Percentiles rank a stretch among this genome's conserved stretches.
These are phyloP conservation scores for Drosophila navojoa DNA, from an alignment of 1,140 invertebrate species.

Conservation along the genomic window DNA sequence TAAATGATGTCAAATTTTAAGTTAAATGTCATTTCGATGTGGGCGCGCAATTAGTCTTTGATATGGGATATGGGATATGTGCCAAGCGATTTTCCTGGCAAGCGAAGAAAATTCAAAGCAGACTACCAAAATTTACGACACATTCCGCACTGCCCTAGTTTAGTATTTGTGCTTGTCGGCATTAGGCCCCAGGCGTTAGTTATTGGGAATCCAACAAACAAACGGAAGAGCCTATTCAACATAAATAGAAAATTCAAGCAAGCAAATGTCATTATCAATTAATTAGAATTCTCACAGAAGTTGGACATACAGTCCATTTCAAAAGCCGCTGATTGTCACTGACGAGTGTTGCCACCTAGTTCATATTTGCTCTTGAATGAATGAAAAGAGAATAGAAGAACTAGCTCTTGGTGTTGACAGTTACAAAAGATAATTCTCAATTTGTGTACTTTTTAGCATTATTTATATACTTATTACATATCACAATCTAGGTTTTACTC, in stretches of 20 bases:
- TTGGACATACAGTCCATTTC: neutral
- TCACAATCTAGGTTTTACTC: neutral
- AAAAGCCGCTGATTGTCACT: neutral
- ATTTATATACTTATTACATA: no score
- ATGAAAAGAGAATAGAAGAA: no score
- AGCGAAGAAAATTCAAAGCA: conserved; percentile 2
- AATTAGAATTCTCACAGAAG: neutral
- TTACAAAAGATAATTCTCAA: no score
- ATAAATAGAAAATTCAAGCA: neutral
- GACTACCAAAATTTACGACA: conserved; percentile 24
- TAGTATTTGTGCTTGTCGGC: conserved; percentile 5
- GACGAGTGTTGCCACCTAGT: conserved; percentile 4
- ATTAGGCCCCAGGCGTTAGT: conserved; percentile 5
- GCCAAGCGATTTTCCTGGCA: conserved; percentile 40
- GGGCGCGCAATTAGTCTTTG: conserved; percentile 72
- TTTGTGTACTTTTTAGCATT: no score
- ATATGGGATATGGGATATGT: conserved; percentile 48
- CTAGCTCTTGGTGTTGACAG: no score
- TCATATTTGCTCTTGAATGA: neutral
- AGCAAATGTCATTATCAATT: neutral
- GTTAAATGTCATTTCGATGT: conserved; percentile 75
- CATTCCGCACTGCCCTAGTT: conserved; percentile 11
- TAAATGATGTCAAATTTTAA: conserved; percentile 74
- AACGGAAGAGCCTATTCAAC: neutral
- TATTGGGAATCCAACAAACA: neutral